phyloP scores from a whole-genome alignment of 2,888 invertebrate species.

The Stictocephala bisonia region DNA sequence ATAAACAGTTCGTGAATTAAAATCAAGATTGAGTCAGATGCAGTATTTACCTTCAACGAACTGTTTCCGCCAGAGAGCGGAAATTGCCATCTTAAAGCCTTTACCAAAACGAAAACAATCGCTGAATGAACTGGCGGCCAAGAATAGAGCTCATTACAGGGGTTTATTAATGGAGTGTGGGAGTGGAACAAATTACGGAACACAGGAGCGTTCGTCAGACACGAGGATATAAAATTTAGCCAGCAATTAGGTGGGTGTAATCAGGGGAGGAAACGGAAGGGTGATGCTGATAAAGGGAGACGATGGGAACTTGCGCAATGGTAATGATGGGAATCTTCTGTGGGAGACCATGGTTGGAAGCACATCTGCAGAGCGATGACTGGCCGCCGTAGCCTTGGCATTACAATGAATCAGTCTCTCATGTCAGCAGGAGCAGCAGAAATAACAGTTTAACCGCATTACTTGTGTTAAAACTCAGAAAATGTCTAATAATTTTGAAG shows the following conservation, averaged over 20 bases:
- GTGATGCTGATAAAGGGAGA: slow-evolving; percentile 30
- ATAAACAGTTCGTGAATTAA: too few relatives aligned
- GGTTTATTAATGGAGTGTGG: slow-evolving; percentile 27
- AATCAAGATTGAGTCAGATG: too few relatives aligned
- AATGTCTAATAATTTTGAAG: too few relatives aligned
- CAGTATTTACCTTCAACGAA: too few relatives aligned
- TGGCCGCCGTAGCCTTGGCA: slow-evolving; percentile 4
- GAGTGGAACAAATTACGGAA: slow-evolving; percentile 26
- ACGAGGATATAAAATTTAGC: slow-evolving; percentile 29
- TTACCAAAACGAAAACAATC: slow-evolving; percentile 4
- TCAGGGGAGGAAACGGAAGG: slow-evolving; percentile 42
- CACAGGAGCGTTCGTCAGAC: slow-evolving; percentile 1
- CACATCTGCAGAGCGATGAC: slow-evolving; percentile 16
- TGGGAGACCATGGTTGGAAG: slow-evolving; percentile 21
- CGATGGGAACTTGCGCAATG: slow-evolving; percentile 39
- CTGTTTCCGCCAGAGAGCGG: neutral
- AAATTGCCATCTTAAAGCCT: neutral
- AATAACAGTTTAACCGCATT: too few relatives aligned
- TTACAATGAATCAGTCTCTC: too few relatives aligned
- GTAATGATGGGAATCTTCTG: slow-evolving; percentile 19
- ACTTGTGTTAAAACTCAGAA: too few relatives aligned
- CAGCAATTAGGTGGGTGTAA: slow-evolving; percentile 29
- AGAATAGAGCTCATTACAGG: slow-evolving; percentile 27
- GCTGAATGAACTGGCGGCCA: too few relatives aligned
- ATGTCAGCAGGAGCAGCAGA: too few relatives aligned